Conservation (phyloP, 2,113 vertebrate species). For the Actenoides lindsayi region DNA sequence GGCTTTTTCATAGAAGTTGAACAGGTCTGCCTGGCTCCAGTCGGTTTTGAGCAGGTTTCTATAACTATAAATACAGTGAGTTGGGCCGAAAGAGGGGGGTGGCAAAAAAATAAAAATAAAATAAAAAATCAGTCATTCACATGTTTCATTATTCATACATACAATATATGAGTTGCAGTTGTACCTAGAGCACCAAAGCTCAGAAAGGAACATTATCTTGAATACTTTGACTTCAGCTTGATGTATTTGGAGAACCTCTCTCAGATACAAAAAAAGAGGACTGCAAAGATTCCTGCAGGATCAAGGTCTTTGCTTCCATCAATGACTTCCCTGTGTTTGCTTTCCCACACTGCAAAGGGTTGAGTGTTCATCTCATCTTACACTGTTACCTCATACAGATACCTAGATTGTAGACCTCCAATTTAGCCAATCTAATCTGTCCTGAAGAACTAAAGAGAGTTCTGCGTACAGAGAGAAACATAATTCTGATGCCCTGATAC, state of each 20-base stretch:
- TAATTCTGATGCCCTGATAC: background rate
- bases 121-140: background rate
- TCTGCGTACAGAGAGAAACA: background rate
- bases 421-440: background rate
- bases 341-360: background rate
- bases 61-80: background rate
- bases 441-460: background rate
- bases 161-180: background rate
- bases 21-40: slow-evolving; percentile 25
- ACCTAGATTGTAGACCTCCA: background rate
- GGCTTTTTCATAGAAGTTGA: slow-evolving; percentile 31
- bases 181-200: background rate
- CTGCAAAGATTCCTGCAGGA: background rate
- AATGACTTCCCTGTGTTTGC: background rate
- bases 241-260: background rate
- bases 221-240: background rate
- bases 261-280: background rate
- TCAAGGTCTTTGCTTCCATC: background rate
- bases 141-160: background rate
- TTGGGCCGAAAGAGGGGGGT: background rate
- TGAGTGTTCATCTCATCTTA: background rate
- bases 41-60: slow-evolving; percentile 62
- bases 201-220: background rate
- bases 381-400: background rate
- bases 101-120: too few relatives aligned